Evolutionary conservation across 2,888 invertebrate genomes (phyloP), one percentile per base, ranked within the genome.

Genomic region (Amphipoea oculea): DNA sequence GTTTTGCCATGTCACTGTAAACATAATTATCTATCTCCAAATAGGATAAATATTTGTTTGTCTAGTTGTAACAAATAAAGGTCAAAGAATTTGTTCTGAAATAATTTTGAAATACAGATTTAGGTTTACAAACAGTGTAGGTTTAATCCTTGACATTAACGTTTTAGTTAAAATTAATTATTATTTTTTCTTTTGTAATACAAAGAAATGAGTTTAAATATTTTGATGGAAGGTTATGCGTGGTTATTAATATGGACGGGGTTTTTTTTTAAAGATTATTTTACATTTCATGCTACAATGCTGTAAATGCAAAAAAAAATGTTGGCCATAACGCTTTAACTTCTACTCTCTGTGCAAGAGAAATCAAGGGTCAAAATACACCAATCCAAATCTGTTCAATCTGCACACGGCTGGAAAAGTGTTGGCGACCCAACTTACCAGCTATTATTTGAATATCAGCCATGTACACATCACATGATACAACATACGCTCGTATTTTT

Each of bases 391-490:
- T 11, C 40, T 40, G 0, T 48, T 71, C 60, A 65, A 54, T 60
- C 5, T 12, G 48, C 63, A 29, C 36, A 63, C 36, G 40, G 42
- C 67, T 80, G 42, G 42, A 68, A 72, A 70, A 79, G 83, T 86
- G 89, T 91, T 76, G 87, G 89, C 78, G 85, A 83, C 71, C 71
- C 67, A 66, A 70, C 62, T 76, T 78, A 69, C 71, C 78, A 88
- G 81, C 84, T 79, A 73, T 36, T 76, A 73, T 79, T 76, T 67
- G 23, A 74, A 69, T 62, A 54, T 62, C 48, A 29, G 72, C 1
- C 45, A 73, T 66, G 57, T 36, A 72, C 68, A 73, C 42, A 76
- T 63, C 40, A 76, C 82, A 67, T 67, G 72, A 45, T 57, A 83
- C 65, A 73, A 63, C 4, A 51, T 73, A 67, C 54, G 20, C 20